Percentiles rank a stretch among this genome's conserved stretches.
phyloP scores from a whole-genome alignment of 2,113 vertebrate genomes.

The Fregata magnificens region DNA sequence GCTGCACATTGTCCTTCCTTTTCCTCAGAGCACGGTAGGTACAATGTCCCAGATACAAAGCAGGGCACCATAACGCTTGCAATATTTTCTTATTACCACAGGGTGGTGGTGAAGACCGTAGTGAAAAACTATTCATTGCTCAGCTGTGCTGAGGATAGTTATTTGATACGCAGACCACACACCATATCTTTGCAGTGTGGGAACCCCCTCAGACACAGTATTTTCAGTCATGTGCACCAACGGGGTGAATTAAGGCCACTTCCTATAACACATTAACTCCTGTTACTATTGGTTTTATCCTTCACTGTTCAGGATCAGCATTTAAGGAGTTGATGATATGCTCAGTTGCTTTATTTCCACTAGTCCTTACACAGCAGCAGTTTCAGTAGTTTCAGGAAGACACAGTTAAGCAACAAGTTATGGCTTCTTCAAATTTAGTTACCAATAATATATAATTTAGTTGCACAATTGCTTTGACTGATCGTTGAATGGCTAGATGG shows the following conservation, averaged over 20 bases:
- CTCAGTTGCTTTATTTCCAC: background rate
- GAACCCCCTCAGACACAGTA: background rate
- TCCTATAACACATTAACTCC: background rate
- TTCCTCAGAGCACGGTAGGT: background rate
- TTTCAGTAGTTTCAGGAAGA: background rate
- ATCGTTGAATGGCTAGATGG: background rate
- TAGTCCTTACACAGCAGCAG: background rate
- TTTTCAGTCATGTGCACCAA: background rate
- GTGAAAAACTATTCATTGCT: background rate
- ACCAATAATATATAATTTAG: background rate
- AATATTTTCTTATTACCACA: background rate
- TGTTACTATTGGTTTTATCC: background rate
- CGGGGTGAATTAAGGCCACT: background rate
- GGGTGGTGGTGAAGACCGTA: background rate
- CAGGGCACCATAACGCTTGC: background rate
- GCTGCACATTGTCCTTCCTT: background rate
- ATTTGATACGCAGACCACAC: background rate
- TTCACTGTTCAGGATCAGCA: background rate
- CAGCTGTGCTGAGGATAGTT: rapidly evolving
- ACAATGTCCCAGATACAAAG: background rate
- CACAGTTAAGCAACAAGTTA: background rate
- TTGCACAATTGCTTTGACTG: background rate
- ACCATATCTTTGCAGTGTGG: background rate
- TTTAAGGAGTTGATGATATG: background rate
- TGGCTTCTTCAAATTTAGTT: background rate